These are phyloP conservation scores for Sepiola atlantica DNA, from an alignment of 2,888 invertebrate genomes.

Conservation along the genomic window DNA sequence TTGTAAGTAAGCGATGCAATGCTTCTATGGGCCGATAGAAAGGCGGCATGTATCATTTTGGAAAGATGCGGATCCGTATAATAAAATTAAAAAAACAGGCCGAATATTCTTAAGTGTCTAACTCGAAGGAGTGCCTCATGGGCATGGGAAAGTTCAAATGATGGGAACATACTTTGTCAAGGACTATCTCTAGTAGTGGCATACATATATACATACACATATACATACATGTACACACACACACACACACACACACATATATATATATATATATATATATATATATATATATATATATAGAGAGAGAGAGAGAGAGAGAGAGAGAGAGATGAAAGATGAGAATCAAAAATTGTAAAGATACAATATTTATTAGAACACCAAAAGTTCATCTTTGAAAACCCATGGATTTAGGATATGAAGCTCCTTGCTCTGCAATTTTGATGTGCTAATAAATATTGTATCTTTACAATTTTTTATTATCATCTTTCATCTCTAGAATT, in stretches of 20 bases:
- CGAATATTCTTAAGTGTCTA: not conserved
- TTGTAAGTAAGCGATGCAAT: not conserved
- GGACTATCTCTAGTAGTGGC: not conserved
- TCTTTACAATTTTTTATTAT: too few species aligned
- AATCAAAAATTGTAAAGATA: too few species aligned
- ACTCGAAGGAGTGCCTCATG: not conserved
- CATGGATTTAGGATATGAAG: too few species aligned
- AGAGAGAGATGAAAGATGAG: too few species aligned
- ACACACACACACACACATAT: not conserved
- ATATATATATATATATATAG: not conserved
- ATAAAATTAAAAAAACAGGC: too few species aligned
- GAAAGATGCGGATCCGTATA: not conserved
- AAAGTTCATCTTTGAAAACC: too few species aligned
- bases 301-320: not conserved
- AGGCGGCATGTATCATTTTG: not conserved
- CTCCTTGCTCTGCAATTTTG: too few species aligned
- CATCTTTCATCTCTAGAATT: too few species aligned
- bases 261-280: not conserved
- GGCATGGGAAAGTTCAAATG: not conserved
- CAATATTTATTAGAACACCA: too few species aligned
- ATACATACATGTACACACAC: conserved; percentile 36
- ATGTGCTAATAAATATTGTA: too few species aligned
- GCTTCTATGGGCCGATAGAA: not conserved
- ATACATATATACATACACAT: conserved; percentile 18
- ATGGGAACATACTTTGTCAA: too few species aligned